Percentiles rank a stretch among this genome's conserved stretches.
phyloP scores from a whole-genome alignment of 2,113 vertebrate species.

The Hypocryptadius cinnamomeus region DNA sequence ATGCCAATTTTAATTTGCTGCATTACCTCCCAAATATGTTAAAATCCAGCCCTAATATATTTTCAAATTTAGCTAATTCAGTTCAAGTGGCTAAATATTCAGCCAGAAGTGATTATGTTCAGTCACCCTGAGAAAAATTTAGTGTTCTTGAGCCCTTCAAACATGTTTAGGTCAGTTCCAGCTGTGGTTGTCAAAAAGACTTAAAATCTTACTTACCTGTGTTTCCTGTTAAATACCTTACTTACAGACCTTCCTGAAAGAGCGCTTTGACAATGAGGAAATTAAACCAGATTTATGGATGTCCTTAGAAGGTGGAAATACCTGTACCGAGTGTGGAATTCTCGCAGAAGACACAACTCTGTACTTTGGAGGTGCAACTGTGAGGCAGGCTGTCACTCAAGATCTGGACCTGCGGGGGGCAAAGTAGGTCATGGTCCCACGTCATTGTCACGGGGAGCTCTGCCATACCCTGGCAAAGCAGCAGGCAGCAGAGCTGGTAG shows the following conservation, averaged over 20 bases:
- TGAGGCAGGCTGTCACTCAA: slow-evolving; percentile 88
- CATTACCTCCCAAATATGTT: neutral
- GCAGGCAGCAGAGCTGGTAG: neutral
- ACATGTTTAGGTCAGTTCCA: neutral
- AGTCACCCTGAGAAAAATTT: neutral
- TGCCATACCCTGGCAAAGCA: neutral
- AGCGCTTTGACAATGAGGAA: slow-evolving; percentile 94
- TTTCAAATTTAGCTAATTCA: neutral
- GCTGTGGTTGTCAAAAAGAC: neutral
- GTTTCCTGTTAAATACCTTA: neutral
- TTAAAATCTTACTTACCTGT: neutral
- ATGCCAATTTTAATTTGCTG: neutral
- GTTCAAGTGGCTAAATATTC: neutral
- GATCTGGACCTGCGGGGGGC: slow-evolving; percentile 93
- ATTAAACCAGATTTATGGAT: slow-evolving; percentile 88
- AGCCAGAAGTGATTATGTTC: neutral
- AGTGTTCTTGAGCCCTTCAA: neutral
- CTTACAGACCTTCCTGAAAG: slow-evolving; percentile 88
- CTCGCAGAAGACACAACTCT: slow-evolving; percentile 90
- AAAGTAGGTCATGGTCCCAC: slow-evolving; percentile 77
- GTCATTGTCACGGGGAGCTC: neutral
- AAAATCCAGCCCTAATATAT: neutral
- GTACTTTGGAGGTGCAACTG: slow-evolving; percentile 88
- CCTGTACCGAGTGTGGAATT: slow-evolving; percentile 90
- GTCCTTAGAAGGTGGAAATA: slow-evolving; percentile 87